Conservation (phyloP, 2,113 vertebrate genomes). For the Saimiri boliviensis region DNA sequence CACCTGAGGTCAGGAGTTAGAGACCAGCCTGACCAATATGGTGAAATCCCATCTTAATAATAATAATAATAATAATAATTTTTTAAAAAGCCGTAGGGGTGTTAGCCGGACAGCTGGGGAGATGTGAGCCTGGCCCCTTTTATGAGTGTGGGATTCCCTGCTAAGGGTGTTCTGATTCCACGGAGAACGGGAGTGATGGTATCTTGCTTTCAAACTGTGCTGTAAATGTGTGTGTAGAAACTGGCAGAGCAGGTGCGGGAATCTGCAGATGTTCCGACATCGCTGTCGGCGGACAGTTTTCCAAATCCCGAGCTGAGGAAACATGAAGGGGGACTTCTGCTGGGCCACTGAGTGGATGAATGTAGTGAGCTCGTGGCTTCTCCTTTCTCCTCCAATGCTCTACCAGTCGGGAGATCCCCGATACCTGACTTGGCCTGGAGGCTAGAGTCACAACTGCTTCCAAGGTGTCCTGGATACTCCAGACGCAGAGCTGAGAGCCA, state of each 20-base stretch:
- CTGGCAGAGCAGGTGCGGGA: background rate
- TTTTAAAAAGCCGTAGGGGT: background rate
- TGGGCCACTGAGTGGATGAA: background rate
- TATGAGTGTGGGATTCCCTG: background rate
- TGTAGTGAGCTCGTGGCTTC: background rate
- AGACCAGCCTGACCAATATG: too few relatives aligned
- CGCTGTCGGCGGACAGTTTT: background rate
- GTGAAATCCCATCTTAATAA: too few relatives aligned
- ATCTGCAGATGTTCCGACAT: background rate
- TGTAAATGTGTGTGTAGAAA: background rate
- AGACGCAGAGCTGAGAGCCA: background rate
- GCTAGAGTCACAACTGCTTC: background rate
- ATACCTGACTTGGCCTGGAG: background rate
- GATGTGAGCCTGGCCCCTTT: background rate
- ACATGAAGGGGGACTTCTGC: background rate
- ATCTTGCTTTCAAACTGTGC: background rate
- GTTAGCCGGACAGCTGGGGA: background rate
- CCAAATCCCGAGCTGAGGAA: background rate
- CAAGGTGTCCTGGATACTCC: background rate
- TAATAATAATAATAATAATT: too few relatives aligned
- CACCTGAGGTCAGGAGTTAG: too few relatives aligned
- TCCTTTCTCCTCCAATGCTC: background rate
- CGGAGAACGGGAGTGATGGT: background rate
- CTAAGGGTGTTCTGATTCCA: background rate
- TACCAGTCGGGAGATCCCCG: background rate